These are phyloP conservation scores for Drosophila auraria DNA, from an alignment of 1,140 invertebrate species.

Conservation along the genomic window DNA sequence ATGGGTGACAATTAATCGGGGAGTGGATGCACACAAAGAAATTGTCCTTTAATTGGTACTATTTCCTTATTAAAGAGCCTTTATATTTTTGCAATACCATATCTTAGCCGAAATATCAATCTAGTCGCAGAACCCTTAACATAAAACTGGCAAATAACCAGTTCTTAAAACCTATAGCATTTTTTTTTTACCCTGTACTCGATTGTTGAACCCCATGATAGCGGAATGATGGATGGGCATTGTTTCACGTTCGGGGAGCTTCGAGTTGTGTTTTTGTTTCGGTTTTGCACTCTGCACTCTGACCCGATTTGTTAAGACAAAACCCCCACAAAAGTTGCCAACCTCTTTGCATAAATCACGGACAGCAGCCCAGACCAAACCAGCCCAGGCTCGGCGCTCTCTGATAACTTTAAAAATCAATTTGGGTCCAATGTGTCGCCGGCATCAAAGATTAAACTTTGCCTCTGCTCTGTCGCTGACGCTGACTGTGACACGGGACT, in stretches of 20 bases:
- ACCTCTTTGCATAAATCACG: constrained; percentile 59
- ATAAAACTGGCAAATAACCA: too few relatives aligned
- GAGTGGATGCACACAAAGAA: constrained; percentile 37
- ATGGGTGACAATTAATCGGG: constrained; percentile 31
- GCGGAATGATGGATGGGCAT: constrained; percentile 45
- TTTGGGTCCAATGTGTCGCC: constrained; percentile 58
- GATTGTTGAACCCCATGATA: constrained; percentile 27
- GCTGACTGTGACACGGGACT: constrained; percentile 28
- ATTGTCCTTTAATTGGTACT: not conserved
- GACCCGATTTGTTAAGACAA: constrained; percentile 36
- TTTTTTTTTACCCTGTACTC: constrained; percentile 1
- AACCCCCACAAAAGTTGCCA: constrained; percentile 36
- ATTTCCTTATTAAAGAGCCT: not conserved
- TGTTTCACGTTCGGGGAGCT: constrained; percentile 29
- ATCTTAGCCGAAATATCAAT: not conserved
- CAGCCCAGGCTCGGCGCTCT: not conserved
- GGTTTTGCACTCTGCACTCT: constrained; percentile 51
- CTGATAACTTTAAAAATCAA: constrained; percentile 61
- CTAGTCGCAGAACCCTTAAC: not conserved
- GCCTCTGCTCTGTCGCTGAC: not conserved
- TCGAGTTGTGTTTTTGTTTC: constrained; percentile 51
- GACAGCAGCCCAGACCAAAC: not conserved
- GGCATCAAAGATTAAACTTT: constrained; percentile 53
- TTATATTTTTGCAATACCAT: not conserved
- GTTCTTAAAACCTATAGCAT: too few relatives aligned